Base-by-base conservation (phyloP, 1,140 invertebrate genomes). In the Hestina assimilis region DNA sequence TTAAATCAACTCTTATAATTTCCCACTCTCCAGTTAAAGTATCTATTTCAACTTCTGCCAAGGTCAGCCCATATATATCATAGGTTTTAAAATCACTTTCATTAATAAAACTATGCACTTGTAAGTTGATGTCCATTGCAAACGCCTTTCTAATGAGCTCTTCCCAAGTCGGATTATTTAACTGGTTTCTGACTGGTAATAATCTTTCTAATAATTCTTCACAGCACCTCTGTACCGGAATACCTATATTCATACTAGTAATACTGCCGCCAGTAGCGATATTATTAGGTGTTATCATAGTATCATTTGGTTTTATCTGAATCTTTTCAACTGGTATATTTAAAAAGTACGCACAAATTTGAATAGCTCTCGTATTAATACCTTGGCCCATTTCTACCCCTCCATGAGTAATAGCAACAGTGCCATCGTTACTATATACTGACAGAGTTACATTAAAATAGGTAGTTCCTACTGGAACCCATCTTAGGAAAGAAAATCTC, bases 321-420 rank as follows among this genome's bases (percentile, higher is more conserved):
- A 96, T 86, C 78, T 92, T 89, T 0, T 93, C 90, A 26, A 96
- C 50, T 7, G 93, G 91, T 46, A 96, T 93, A 1, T 92, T 93
- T 0, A 97, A 73, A 2, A 90, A 91, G 70, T 93, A 91, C 2
- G 95, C 95, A 50, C 91, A 92, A 3, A 93, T 91, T 90, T 96
- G 95, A 8, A 92, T 91, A 2, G 72, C 58, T 58, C 72, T 83
- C 0, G 91, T 92, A 59, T 92, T 94, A 6, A 79, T 68, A 1
- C 95, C 95, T 89, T 96, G 95, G 4, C 95, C 96, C 65, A 93
- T 92, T 89, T 97, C 95, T 23, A 96, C 91, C 12, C 95, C 95
- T 50, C 92, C 93, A 67, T 95, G 94, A 8, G 90, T 83, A 21
- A 96, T 89, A 0, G 91, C 89, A 1, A 96, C 93, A 1, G 93